A percentile compares a stretch with the other conserved stretches of the same genome.
Conservation (phyloP, 2,113 vertebrate species). For the Lanius ludovicianus region DNA sequence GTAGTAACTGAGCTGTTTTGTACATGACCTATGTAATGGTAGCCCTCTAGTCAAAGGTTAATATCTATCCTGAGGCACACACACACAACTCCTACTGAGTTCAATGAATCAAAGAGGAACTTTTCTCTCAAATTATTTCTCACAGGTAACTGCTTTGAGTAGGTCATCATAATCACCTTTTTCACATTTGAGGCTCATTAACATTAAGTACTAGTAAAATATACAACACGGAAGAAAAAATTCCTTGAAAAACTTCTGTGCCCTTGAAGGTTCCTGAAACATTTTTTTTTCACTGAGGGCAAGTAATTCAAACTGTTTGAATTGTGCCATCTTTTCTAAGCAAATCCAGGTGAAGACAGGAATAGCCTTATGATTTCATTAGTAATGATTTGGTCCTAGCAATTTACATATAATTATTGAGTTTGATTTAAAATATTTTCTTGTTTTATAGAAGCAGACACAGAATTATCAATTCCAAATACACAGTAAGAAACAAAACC, state of each 20-base stretch:
- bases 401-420: background rate
- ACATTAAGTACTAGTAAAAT: background rate
- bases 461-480: constrained; percentile 66
- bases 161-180: constrained; percentile 24
- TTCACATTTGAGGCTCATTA: constrained; percentile 29
- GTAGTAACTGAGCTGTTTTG: constrained; percentile 10
- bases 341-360: background rate
- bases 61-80: background rate
- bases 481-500: constrained; percentile 28
- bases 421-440: background rate
- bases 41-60: constrained; percentile 9
- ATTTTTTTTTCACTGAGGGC: background rate
- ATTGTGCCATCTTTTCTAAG: background rate
- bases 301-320: background rate
- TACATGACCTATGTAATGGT: background rate
- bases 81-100: background rate
- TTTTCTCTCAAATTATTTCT: background rate
- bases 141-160: background rate
- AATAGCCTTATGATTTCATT: background rate
- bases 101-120: constrained; percentile 4
- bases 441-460: constrained; percentile 66
- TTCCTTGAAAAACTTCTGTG: background rate
- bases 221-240: background rate
- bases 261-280: background rate
- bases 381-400: background rate